Evolutionary conservation across 2,888 invertebrate genomes (phyloP).

Genomic region (Gordius sp.): DNA sequence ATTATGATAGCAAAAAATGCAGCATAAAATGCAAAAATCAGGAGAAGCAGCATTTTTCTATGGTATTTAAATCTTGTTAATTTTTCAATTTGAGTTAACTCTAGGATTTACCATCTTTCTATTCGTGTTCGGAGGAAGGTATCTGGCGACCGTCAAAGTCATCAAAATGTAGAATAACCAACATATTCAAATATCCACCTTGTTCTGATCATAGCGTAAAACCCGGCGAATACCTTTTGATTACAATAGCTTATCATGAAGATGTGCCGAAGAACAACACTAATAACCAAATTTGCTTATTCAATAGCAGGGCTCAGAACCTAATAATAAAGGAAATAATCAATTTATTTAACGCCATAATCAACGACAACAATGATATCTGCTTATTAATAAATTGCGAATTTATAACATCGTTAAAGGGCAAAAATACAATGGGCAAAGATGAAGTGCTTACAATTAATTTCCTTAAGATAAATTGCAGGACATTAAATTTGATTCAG

Average conservation of each 20-base stretch:
- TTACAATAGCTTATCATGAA: not conserved
- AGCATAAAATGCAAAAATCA: not conserved
- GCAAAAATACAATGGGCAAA: not conserved
- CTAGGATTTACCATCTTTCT: conserved; percentile 9
- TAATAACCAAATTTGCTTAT: not conserved
- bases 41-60: not conserved
- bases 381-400: conserved; percentile 1
- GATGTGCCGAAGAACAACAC: not conserved
- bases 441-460: no score
- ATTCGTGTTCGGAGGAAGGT: not conserved
- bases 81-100: not conserved
- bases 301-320: no score
- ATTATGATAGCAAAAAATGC: conserved; percentile 3
- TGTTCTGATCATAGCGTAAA: not conserved
- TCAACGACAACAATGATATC: conserved; percentile 5
- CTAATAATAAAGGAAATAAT: not conserved
- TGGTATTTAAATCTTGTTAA: not conserved
- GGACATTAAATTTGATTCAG: not conserved
- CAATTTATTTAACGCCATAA: not conserved
- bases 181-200: not conserved
- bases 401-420: not conserved
- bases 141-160: not conserved
- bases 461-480: not conserved
- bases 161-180: not conserved
- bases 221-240: not conserved